Percentiles rank a stretch among this genome's conserved stretches.
Conservation (phyloP, 2,113 vertebrate genomes). For the Genyomyrus donnyi region DNA sequence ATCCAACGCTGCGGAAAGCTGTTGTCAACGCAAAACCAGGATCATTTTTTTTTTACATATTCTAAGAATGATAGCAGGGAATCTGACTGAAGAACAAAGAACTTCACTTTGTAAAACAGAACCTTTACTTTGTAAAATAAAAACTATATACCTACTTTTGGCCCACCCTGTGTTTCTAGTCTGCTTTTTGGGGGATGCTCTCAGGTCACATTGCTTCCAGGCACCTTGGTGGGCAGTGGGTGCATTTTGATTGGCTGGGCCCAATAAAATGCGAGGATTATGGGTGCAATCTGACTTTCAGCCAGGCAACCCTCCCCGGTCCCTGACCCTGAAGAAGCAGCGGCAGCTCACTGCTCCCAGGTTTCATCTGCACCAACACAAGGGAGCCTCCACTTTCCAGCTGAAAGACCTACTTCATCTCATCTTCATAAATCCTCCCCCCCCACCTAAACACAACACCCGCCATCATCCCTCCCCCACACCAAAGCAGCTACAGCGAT, state of each 20-base stretch:
- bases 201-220: constrained; percentile 17
- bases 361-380: constrained; percentile 11
- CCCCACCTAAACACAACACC: not conserved
- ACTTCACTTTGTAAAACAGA: not conserved
- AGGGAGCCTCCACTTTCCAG: not conserved
- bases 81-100: not conserved
- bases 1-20: too few relatives aligned
- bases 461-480: not conserved
- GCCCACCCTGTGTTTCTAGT: constrained; percentile 20
- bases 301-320: not conserved
- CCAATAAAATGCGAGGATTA: constrained; percentile 23
- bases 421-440: constrained; percentile 17
- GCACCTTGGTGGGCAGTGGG: constrained; percentile 9
- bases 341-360: not conserved
- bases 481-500: not conserved
- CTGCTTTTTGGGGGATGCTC: constrained; percentile 26
- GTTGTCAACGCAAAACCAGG: too few relatives aligned
- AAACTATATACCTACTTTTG: not conserved
- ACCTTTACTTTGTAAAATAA: not conserved
- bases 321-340: not conserved
- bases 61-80: not conserved
- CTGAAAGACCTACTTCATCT: not conserved
- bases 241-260: constrained; percentile 17
- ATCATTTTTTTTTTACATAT: too few relatives aligned
- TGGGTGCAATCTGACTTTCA: constrained; percentile 17